A percentile compares a stretch with the other conserved stretches of the same genome.
Conservation (phyloP, 2,113 vertebrate genomes). For the Cynopterus brachyotis region DNA sequence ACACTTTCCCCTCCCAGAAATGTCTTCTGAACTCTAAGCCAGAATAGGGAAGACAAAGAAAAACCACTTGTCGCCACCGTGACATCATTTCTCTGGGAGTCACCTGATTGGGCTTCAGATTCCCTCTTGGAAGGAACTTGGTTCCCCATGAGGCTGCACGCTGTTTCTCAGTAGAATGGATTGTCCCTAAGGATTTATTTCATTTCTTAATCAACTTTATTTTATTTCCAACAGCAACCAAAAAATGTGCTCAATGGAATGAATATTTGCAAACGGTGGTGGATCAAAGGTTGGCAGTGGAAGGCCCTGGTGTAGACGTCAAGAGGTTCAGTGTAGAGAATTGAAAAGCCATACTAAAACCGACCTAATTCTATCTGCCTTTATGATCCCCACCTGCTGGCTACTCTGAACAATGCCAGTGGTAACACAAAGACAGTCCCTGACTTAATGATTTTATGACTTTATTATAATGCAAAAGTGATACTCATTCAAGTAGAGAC, state of each 20-base stretch:
- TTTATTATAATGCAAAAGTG: background rate
- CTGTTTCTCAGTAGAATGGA: background rate
- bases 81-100: background rate
- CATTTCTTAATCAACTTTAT: background rate
- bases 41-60: background rate
- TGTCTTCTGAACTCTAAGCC: background rate
- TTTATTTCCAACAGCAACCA: background rate
- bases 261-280: background rate
- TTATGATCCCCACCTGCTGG: background rate
- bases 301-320: background rate
- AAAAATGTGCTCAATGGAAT: background rate
- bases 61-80: background rate
- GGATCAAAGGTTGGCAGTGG: accelerated
- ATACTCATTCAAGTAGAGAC: background rate
- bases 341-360: background rate
- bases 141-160: background rate
- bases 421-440: background rate
- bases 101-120: background rate
- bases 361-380: background rate
- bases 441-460: background rate
- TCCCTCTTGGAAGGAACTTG: background rate
- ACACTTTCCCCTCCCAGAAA: background rate
- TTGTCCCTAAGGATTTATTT: background rate
- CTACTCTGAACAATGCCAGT: background rate
- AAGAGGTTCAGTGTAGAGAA: background rate